Evolutionary conservation across 2,797 vertebrate genomes (phyloP).

Genomic region (Acropternis orthonyx): DNA sequence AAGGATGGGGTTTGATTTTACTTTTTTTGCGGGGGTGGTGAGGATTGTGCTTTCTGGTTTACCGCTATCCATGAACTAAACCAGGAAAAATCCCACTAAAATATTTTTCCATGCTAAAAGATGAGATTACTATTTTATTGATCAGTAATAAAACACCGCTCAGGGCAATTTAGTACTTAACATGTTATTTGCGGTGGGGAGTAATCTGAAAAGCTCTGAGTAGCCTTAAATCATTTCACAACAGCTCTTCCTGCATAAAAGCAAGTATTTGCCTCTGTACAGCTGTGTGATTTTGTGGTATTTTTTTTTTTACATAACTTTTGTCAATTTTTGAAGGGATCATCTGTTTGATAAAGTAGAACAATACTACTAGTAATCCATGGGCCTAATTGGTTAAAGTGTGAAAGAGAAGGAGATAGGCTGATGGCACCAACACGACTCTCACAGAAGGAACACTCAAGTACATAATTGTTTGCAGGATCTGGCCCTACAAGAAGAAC

Average conservation of each 20-base stretch:
- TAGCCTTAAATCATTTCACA: constrained; percentile 71
- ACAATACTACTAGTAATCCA: constrained; percentile 49
- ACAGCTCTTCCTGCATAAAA: constrained; percentile 47
- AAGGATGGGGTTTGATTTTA: neutral
- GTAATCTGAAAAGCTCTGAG: constrained; percentile 62
- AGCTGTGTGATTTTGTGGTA: constrained; percentile 63
- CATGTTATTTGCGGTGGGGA: constrained; percentile 56
- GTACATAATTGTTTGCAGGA: constrained; percentile 43
- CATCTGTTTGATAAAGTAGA: constrained; percentile 75
- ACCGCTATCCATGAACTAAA: constrained; percentile 1
- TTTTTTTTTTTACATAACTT: constrained; percentile 68
- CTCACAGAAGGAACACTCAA: constrained; percentile 27
- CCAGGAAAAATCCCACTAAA: constrained; percentile 13
- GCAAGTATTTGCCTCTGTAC: constrained; percentile 68
- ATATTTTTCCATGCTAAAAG: constrained; percentile 45
- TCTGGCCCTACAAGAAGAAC: constrained; percentile 72
- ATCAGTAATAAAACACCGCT: constrained; percentile 55
- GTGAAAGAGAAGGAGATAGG: neutral
- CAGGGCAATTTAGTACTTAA: constrained; percentile 63
- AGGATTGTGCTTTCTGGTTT: neutral
- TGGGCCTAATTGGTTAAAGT: neutral
- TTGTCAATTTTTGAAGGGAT: constrained; percentile 77
- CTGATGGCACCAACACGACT: constrained; percentile 31
- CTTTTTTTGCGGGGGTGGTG: neutral
- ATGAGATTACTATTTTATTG: constrained; percentile 59